phyloP scores from a whole-genome alignment of 2,113 vertebrate genomes.

The Probosciger aterrimus region DNA sequence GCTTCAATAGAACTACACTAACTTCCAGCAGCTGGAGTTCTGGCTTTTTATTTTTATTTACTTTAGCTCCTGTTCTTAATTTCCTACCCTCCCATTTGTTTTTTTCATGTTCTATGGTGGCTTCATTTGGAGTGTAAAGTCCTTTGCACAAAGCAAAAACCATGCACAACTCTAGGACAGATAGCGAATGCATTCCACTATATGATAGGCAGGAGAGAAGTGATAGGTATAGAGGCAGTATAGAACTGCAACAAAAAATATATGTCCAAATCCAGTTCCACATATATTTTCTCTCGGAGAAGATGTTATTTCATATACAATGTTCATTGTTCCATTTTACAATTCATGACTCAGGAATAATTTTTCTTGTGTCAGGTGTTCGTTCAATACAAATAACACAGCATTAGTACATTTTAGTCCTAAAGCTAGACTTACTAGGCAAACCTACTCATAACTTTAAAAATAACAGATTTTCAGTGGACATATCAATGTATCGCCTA shows the following conservation, averaged over 20 bases:
- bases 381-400: background rate
- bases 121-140: background rate
- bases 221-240: background rate
- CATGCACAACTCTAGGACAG: background rate
- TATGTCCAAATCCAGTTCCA: background rate
- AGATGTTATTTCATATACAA: background rate
- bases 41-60: constrained; percentile 28
- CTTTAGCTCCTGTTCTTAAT: constrained; percentile 42
- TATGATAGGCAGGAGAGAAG: background rate
- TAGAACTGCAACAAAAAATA: background rate
- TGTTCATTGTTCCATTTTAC: background rate
- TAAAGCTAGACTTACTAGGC: background rate
- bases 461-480: background rate
- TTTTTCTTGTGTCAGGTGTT: background rate
- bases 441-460: background rate
- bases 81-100: constrained; percentile 30
- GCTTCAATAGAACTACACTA: background rate
- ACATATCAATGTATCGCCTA: background rate
- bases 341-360: background rate
- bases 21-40: constrained; percentile 38
- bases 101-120: background rate
- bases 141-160: background rate
- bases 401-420: background rate
- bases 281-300: background rate
- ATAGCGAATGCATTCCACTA: background rate